Evolutionary conservation across 1,140 invertebrate species (phyloP).

Genomic region (Micrasema longulum): DNA sequence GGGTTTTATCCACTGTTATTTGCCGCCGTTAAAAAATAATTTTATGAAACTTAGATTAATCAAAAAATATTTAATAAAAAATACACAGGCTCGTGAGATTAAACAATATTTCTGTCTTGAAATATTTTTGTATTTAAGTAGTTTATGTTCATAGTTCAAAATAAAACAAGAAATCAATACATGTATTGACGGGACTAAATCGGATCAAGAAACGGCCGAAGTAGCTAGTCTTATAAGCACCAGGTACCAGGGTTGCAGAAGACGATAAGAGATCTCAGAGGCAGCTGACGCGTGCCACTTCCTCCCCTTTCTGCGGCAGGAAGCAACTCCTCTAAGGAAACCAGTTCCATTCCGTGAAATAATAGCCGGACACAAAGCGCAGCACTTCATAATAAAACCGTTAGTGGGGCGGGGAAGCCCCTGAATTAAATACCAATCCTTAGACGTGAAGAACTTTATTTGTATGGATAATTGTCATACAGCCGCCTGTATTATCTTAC

Average conservation of each 20-base stretch:
- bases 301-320: slow-evolving; percentile 49
- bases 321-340: slow-evolving; percentile 50
- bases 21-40: no score
- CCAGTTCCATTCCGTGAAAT: slow-evolving; percentile 52
- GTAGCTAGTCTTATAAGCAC: no score
- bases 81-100: no score
- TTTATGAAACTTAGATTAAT: no score
- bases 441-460: slow-evolving; percentile 33
- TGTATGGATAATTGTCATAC: slow-evolving; percentile 37
- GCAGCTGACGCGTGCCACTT: slow-evolving; percentile 54
- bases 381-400: slow-evolving; percentile 53
- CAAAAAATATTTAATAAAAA: no score
- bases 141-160: no score
- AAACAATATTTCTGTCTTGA: no score
- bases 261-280: slow-evolving; percentile 41
- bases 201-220: neutral
- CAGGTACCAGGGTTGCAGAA: neutral
- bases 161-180: neutral
- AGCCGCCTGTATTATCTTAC: slow-evolving; percentile 31
- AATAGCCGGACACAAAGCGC: slow-evolving; percentile 49
- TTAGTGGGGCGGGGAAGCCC: slow-evolving; percentile 46
- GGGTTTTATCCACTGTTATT: no score
- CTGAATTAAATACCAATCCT: slow-evolving; percentile 48
- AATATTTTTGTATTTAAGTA: no score
- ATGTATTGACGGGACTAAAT: neutral